Conservation (phyloP, 2,797 vertebrate genomes). For the Sylvilagus floridanus region DNA sequence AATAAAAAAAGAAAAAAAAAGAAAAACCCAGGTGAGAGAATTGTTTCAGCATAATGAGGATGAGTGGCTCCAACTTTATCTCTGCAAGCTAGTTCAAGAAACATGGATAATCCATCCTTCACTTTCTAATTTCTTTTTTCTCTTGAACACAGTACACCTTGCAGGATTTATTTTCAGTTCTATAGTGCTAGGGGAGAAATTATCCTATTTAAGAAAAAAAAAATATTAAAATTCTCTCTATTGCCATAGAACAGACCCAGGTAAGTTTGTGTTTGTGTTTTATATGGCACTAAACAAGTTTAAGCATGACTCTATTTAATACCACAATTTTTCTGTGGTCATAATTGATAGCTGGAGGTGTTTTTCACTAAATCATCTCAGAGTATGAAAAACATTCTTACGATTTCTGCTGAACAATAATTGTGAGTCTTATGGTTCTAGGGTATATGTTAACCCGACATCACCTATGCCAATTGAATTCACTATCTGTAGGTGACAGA, state of each 20-base stretch:
- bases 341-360: not conserved
- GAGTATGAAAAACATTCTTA: not conserved
- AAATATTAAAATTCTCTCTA: not conserved
- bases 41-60: conserved; percentile 38
- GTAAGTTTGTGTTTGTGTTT: not conserved
- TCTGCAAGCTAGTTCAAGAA: conserved; percentile 54
- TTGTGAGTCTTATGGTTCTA: not conserved
- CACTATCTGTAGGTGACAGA: not conserved
- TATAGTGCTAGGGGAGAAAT: not conserved
- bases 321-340: not conserved
- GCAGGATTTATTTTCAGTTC: not conserved
- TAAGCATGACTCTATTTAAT: not conserved
- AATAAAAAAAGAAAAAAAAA: conserved; percentile 36
- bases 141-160: not conserved
- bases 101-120: conserved; percentile 43
- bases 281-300: not conserved
- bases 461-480: not conserved
- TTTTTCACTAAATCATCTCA: not conserved
- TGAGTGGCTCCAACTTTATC: conserved; percentile 52
- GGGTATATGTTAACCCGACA: not conserved
- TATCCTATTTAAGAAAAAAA: not conserved
- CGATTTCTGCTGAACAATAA: not conserved
- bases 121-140: conserved; percentile 33
- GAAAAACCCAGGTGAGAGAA: not conserved
- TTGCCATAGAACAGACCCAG: not conserved